These are phyloP conservation scores for Epinephelus lanceolatus DNA, from an alignment of 2,113 vertebrate species.

Conservation along the genomic window DNA sequence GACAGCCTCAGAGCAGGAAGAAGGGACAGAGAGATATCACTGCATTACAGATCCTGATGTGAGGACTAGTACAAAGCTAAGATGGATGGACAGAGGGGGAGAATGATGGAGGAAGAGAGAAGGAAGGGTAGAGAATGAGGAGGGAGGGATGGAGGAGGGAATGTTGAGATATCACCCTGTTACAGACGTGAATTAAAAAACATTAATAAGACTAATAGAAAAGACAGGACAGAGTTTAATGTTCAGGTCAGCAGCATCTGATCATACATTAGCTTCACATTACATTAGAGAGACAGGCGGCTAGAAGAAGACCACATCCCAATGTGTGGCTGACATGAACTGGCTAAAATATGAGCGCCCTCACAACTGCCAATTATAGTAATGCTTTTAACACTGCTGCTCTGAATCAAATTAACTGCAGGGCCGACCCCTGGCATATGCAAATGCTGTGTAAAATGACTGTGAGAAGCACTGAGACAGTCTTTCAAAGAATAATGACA, in stretches of 20 bases:
- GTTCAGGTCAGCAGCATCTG: conserved; percentile 46
- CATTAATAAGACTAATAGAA: conserved; percentile 62
- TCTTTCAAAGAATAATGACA: neutral
- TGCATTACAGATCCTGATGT: conserved; percentile 2
- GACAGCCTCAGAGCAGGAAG: neutral
- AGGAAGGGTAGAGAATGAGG: neutral
- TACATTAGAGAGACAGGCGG: neutral
- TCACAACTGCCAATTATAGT: conserved; percentile 43
- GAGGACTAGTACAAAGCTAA: conserved; percentile 15
- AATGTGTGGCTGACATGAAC: conserved; percentile 24
- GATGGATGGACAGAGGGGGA: conserved; percentile 14
- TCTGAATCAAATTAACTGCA: conserved; percentile 36
- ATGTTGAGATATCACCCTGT: conserved; percentile 19
- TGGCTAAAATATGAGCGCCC: conserved; percentile 40
- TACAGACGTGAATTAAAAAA: conserved; percentile 27
- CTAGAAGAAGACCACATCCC: neutral
- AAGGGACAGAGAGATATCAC: neutral
- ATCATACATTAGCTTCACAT: conserved; percentile 36
- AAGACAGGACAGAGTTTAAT: conserved; percentile 49
- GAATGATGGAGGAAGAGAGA: conserved; percentile 18
- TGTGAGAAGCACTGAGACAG: neutral
- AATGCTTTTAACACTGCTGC: conserved; percentile 41
- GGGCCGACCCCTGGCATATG: conserved; percentile 33
- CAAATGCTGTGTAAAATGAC: conserved; percentile 34
- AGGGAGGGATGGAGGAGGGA: conserved; percentile 5